Evolutionary conservation across 2,888 invertebrate species (phyloP), one percentile per base, ranked within the genome.

Genomic region (Diadromus collaris): DNA sequence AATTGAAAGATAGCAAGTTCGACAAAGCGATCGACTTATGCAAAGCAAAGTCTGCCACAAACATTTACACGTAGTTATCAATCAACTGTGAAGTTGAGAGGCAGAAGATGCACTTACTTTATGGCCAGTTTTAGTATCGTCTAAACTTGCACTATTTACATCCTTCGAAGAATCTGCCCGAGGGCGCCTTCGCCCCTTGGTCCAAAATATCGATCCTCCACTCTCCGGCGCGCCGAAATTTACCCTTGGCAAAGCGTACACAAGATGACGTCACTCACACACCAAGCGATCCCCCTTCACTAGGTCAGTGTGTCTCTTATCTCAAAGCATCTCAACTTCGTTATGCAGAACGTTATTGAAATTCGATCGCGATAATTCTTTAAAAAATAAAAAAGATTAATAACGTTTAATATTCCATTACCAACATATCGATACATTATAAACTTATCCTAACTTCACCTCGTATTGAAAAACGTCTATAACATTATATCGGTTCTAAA

Each of bases 131-230:
- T 60, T 19, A 60, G 74, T 70, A 75, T 74, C 76, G 60, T 74
- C 78, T 56, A 38, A 44, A 16, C 16, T 10, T 51, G 44, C 32
- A 44, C 24, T 32, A 60, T 67, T 56, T 56, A 76, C 58, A 81
- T 76, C 63, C 70, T 72, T 72, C 34, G 44, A 67, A 46, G 51
- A 5, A 51, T 64, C n/a, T 19, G 56, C 54, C 32, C 7, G 24
- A 68, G 63, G 69, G 46, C 44, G 13, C 16, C 48, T 60, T 51
- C 58, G 81, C 83, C 85, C 87, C 84, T 83, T 83, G 86, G 86
- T 85, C 84, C 85, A 77, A 84, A 86, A 87, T 90, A 90, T 90
- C 89, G 90, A 90, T 89, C 87, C 83, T 56, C 41, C 24, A 13
- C 24, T 46, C 38, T 48, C 19, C 24, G 69, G 34, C 74, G 71